These are phyloP conservation scores for Coelogynopora nodosa DNA, from an alignment of 2,888 invertebrate species.

Conservation along the genomic window DNA sequence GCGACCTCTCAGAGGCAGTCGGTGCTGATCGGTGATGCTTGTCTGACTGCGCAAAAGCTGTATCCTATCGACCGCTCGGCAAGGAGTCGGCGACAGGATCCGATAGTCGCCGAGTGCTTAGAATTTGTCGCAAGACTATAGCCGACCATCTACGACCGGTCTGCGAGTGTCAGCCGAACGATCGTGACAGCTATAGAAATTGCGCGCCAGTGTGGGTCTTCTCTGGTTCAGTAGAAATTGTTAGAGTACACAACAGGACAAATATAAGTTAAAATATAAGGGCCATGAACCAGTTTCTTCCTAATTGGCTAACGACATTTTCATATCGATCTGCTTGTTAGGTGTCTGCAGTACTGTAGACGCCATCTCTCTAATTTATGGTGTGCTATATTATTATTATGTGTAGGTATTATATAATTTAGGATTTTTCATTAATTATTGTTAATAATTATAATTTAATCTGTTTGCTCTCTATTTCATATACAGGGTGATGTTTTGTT, in stretches of 20 bases:
- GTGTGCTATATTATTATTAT: not conserved
- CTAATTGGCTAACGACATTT: not conserved
- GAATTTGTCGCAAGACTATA: too few species aligned
- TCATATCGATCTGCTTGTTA: not conserved
- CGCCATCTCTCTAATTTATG: not conserved
- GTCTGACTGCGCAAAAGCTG: constrained; percentile 27
- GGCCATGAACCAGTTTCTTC: not conserved
- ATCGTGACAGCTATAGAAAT: not conserved
- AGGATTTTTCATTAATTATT: not conserved
- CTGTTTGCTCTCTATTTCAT: not conserved
- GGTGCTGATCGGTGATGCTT: constrained; percentile 19
- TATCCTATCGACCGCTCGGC: not conserved
- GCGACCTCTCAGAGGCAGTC: not conserved
- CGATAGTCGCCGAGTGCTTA: not conserved
- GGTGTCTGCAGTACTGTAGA: not conserved
- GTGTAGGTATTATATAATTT: not conserved
- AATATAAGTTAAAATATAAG: not conserved
- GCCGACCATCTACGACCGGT: not conserved
- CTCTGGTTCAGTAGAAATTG: constrained; percentile 5
- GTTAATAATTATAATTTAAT: not conserved
- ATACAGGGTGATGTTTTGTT: not conserved
- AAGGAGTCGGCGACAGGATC: not conserved
- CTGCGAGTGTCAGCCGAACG: not conserved
- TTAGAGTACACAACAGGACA: not conserved
- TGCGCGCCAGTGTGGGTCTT: not conserved